These are phyloP conservation scores for Tamandua tetradactyla DNA, from an alignment of 2,797 vertebrate genomes.

Conservation along the genomic window DNA sequence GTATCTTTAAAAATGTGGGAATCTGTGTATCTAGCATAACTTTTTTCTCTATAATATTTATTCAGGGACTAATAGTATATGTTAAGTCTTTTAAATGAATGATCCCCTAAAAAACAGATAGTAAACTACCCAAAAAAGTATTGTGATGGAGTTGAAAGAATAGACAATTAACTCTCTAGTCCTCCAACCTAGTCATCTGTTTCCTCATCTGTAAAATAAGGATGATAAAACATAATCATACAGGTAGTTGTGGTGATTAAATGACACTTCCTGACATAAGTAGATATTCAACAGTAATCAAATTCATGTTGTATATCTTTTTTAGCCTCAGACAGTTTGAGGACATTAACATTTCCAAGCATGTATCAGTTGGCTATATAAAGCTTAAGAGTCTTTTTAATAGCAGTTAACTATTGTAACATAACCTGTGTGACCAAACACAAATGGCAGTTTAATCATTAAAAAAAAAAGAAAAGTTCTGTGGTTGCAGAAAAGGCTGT, in stretches of 20 bases:
- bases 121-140: background rate
- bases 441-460: constrained; percentile 24
- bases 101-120: background rate
- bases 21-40: constrained; percentile 1
- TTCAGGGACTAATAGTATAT: background rate
- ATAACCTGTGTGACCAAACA: background rate
- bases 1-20: background rate
- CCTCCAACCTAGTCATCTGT: background rate
- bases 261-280: background rate
- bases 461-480: background rate
- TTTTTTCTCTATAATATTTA: constrained; percentile 23
- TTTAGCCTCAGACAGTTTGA: constrained; percentile 12
- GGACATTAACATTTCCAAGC: background rate
- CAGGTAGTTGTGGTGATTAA: background rate
- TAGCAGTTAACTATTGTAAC: background rate
- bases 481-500: background rate
- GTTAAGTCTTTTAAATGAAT: constrained; percentile 12
- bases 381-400: background rate
- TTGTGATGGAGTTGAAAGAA: background rate
- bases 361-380: background rate
- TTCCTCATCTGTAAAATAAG: constrained; percentile 38
- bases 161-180: background rate
- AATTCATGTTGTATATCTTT: background rate
- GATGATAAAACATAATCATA: constrained; percentile 19
- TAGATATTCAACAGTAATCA: background rate